Conservation (phyloP, 2,888 invertebrate genomes). For the Cancer borealis region DNA sequence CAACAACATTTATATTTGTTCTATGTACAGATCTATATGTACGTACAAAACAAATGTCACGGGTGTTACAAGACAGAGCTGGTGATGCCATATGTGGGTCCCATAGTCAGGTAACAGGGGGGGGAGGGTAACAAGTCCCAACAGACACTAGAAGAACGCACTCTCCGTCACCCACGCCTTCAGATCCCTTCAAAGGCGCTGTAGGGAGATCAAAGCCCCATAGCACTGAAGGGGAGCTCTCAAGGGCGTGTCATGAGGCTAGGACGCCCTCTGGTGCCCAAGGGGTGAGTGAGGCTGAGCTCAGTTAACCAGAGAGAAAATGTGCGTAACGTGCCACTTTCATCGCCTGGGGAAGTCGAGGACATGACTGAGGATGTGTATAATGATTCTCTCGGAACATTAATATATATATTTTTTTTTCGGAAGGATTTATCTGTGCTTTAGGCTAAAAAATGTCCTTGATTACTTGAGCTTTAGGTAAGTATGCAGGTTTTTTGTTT, state of each 20-base stretch:
- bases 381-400: background rate
- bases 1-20: constrained; percentile 74
- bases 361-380: constrained; percentile 33
- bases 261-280: background rate
- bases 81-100: constrained; percentile 65
- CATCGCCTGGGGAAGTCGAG: constrained; percentile 2
- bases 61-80: constrained; percentile 66
- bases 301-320: constrained; percentile 68
- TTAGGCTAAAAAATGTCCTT: constrained; percentile 33
- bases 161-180: background rate
- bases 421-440: constrained; percentile 28
- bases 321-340: constrained; percentile 62
- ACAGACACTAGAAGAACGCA: background rate
- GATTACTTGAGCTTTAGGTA: constrained; percentile 15
- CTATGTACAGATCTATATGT: constrained; percentile 74
- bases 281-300: constrained; percentile 44
- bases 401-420: background rate
- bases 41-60: constrained; percentile 71
- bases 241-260: constrained; percentile 30
- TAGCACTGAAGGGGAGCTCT: background rate
- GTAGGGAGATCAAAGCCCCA: background rate
- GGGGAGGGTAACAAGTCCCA: constrained; percentile 57
- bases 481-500: background rate
- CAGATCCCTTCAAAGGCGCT: background rate
- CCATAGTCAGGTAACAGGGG: constrained; percentile 69